Percentiles rank a stretch among this genome's conserved stretches.
Conservation (phyloP, 1,140 invertebrate genomes). For the Sweltsa coloradensis region DNA sequence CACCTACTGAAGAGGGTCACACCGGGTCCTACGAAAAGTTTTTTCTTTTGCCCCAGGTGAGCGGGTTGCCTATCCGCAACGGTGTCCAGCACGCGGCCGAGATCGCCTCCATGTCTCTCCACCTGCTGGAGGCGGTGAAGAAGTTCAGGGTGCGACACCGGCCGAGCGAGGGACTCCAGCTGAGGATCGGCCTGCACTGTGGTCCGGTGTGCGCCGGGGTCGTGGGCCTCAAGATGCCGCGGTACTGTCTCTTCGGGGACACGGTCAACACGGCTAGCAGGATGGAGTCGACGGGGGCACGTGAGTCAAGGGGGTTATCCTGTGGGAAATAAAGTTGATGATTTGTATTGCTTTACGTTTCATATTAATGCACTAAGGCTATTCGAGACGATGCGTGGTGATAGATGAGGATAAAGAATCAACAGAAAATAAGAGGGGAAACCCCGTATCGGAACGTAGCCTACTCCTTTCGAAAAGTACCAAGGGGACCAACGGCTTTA, state of each 20-base stretch:
- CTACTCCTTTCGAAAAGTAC: too few relatives aligned
- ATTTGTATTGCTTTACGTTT: too few relatives aligned
- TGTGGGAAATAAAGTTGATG: too few relatives aligned
- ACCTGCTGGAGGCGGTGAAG: slow-evolving; percentile 67
- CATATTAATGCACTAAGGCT: too few relatives aligned
- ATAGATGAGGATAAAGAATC: too few relatives aligned
- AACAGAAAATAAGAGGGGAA: too few relatives aligned
- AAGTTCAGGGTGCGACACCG: slow-evolving; percentile 79
- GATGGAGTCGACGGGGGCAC: slow-evolving; percentile 82
- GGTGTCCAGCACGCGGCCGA: slow-evolving; percentile 74
- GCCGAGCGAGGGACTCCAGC: slow-evolving; percentile 67
- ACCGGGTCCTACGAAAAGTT: too few relatives aligned
- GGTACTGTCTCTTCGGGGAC: slow-evolving; percentile 82
- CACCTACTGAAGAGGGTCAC: too few relatives aligned
- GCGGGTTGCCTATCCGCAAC: slow-evolving; percentile 69
- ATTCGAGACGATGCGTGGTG: too few relatives aligned
- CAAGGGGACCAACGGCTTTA: too few relatives aligned
- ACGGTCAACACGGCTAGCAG: slow-evolving; percentile 87
- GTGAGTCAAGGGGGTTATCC: too few relatives aligned
- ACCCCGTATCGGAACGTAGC: too few relatives aligned
- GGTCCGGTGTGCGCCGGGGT: slow-evolving; percentile 80
- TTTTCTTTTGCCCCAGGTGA: slow-evolving; percentile 38
- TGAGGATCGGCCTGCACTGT: slow-evolving; percentile 87
- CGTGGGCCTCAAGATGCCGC: slow-evolving; percentile 80
- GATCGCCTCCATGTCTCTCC: slow-evolving; percentile 85